These are phyloP conservation scores for Orientallactaga sibirica DNA, from an alignment of 2,797 vertebrate species.

Conservation along the genomic window DNA sequence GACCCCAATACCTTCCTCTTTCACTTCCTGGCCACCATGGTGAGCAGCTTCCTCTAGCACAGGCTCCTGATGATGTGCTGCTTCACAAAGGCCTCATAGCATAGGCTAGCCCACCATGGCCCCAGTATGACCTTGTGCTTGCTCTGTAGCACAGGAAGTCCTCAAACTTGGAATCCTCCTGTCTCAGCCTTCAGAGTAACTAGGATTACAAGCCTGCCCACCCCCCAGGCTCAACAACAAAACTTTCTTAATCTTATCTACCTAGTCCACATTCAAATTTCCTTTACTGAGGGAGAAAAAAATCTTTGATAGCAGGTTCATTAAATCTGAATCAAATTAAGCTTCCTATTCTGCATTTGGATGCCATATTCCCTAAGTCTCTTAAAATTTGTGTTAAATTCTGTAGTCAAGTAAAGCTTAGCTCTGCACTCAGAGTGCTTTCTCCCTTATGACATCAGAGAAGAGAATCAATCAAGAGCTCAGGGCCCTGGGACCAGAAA, in stretches of 20 bases:
- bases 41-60: too few relatives aligned
- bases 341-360: rapidly evolving
- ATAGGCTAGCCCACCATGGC: too few relatives aligned
- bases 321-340: background rate
- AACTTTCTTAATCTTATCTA: background rate
- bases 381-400: background rate
- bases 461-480: rapidly evolving
- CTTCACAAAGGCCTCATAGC: too few relatives aligned
- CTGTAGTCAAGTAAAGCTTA: background rate
- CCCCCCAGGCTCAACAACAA: background rate
- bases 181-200: background rate
- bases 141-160: too few relatives aligned
- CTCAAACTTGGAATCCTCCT: background rate
- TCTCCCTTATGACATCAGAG: background rate
- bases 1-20: too few relatives aligned
- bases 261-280: background rate
- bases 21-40: too few relatives aligned
- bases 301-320: background rate
- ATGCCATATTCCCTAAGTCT: background rate
- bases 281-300: background rate
- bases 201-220: too few relatives aligned
- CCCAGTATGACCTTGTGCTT: too few relatives aligned
- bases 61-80: too few relatives aligned
- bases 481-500: rapidly evolving
- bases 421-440: background rate